Evolutionary conservation across 30 jellyfish, hydroid and myxozoan genomes (phyloP), one percentile per base, ranked within the genome.

Genomic region (Aurelia aurita): DNA sequence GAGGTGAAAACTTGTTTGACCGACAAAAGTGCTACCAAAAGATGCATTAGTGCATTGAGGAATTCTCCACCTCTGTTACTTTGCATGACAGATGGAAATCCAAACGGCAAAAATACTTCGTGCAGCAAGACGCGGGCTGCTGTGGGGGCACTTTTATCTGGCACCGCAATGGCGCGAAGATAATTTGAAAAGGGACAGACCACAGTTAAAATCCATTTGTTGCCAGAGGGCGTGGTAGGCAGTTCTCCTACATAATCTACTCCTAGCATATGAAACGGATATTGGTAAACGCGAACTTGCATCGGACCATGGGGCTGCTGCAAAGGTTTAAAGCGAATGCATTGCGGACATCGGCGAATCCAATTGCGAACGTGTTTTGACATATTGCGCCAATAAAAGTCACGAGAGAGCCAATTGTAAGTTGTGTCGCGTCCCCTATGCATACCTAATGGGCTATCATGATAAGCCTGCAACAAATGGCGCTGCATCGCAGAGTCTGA

Each of bases 211-310:
- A 62, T 25, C 77, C 79, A 61, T 77, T 77, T 77, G 59, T 77
- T 77, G 3, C 79, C 79, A 77, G 79, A 58, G 58, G 79, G 79
- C 21, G 68, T 34, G 49, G 63, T 9, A 12, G 90, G 90, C 3
- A 60, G 72, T 59, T 79, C 90, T n/a, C 90, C 90, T 5, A 63
- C 90, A 51, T 79, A 79, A 79, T 79, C 90, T 21, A 79, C 53
- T 62, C 90, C 90, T 51, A 79, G 26, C 11, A 82, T 79, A 35
- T 79, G 90, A 79, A 79, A 79, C 26, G 90, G 82, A 55, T 62
- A 47, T n/a, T 60, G 27, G 58, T 32, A 79, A 4, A 79, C 8
- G 16, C 81, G 72, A n/a, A 79, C 19, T 35, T 60, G 82, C 90
- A 79, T 61, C n/a, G 57, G 90, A 47, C 82, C 72, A 43, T 79